These are phyloP conservation scores for Corythucha ciliata DNA, from an alignment of 2,888 invertebrate species.

Conservation along the genomic window DNA sequence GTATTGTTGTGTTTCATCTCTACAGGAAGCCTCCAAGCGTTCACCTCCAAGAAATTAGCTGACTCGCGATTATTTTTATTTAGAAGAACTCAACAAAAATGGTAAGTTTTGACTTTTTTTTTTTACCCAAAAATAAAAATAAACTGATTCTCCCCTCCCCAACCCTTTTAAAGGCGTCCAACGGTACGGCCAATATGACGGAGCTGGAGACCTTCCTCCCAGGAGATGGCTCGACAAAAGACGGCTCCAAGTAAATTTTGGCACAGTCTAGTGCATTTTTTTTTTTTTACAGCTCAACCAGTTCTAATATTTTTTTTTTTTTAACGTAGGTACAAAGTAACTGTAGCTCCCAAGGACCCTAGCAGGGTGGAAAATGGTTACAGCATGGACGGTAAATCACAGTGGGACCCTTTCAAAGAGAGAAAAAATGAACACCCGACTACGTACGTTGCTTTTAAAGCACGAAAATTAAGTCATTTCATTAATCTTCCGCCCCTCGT, in stretches of 20 bases:
- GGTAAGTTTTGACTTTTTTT: too few relatives aligned
- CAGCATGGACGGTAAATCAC: conserved; percentile 42
- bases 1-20: too few relatives aligned
- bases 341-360: conserved; percentile 44
- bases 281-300: not conserved
- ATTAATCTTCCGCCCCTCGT: not conserved
- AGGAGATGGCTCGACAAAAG: conserved; percentile 52
- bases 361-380: conserved; percentile 32
- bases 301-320: conserved; percentile 1
- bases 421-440: conserved; percentile 61
- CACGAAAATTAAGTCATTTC: not conserved
- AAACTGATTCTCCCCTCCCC: too few relatives aligned
- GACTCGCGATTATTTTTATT: too few relatives aligned
- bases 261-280: not conserved
- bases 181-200: conserved; percentile 45
- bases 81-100: too few relatives aligned
- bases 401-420: conserved; percentile 66
- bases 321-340: conserved; percentile 52
- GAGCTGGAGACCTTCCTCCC: conserved; percentile 75
- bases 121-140: too few relatives aligned
- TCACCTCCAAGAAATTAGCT: too few relatives aligned
- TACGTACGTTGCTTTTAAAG: conserved; percentile 51
- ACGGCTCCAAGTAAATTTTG: conserved; percentile 40
- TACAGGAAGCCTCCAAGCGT: too few relatives aligned
- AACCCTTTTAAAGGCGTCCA: conserved; percentile 30